These are phyloP conservation scores for Drosophila azteca DNA, from an alignment of 1,140 invertebrate genomes.

Conservation along the genomic window DNA sequence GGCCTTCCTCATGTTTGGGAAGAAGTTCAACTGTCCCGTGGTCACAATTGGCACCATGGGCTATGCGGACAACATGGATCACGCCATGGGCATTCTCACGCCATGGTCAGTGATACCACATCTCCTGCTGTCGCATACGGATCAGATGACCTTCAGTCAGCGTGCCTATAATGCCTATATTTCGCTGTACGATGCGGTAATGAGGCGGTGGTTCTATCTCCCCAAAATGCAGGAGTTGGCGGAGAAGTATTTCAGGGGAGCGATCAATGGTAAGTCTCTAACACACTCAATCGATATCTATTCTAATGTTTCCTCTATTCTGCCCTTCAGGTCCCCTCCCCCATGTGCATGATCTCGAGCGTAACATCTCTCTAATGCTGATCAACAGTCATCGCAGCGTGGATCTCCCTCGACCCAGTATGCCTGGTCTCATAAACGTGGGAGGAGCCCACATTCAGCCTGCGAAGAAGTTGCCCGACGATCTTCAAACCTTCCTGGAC, in stretches of 20 bases:
- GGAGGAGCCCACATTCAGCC: conserved; percentile 84
- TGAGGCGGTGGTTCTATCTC: conserved; percentile 73
- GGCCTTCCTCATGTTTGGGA: conserved; percentile 85
- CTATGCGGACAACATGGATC: conserved; percentile 85
- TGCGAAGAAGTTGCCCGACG: conserved; percentile 79
- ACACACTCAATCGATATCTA: not conserved
- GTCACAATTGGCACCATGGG: conserved; percentile 85
- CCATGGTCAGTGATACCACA: conserved; percentile 84
- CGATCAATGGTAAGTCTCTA: conserved; percentile 46
- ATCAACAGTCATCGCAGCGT: conserved; percentile 85
- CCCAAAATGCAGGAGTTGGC: conserved; percentile 82
- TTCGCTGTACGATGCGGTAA: conserved; percentile 70
- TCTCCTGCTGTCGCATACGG: conserved; percentile 84
- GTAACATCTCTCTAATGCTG: conserved; percentile 85
- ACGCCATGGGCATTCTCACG: conserved; percentile 84
- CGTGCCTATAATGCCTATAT: conserved; percentile 72
- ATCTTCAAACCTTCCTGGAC: conserved; percentile 84
- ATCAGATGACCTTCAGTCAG: conserved; percentile 74
- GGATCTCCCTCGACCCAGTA: conserved; percentile 83
- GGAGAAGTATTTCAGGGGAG: conserved; percentile 66
- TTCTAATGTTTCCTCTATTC: no score
- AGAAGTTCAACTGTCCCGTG: conserved; percentile 85
- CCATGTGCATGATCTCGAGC: conserved; percentile 84
- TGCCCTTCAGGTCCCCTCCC: conserved; percentile 65
- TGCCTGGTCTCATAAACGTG: conserved; percentile 85